These are phyloP conservation scores for Casuarius casuarius DNA, from an alignment of 2,113 vertebrate genomes.

Conservation along the genomic window DNA sequence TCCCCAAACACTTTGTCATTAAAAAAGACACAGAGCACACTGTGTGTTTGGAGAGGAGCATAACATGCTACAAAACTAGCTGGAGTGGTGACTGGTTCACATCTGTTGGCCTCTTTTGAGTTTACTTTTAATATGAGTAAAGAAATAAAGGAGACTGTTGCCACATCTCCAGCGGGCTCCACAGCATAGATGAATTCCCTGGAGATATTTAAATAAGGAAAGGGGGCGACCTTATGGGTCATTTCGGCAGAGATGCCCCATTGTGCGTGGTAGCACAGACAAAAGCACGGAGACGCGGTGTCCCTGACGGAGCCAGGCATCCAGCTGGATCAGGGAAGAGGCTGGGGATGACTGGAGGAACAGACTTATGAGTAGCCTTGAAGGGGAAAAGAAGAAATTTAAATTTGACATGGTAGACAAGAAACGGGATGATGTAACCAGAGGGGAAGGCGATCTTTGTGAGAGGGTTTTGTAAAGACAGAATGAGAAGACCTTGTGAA, in stretches of 20 bases:
- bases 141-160: background rate
- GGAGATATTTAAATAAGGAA: background rate
- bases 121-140: background rate
- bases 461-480: background rate
- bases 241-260: background rate
- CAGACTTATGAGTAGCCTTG: background rate
- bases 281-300: background rate
- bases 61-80: background rate
- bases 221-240: background rate
- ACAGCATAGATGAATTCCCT: background rate
- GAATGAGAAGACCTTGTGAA: background rate
- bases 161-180: background rate
- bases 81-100: background rate
- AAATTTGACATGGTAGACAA: background rate
- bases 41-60: accelerated
- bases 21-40: background rate
- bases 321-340: background rate
- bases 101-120: background rate
- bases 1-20: background rate
- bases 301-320: background rate
- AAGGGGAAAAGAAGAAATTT: background rate
- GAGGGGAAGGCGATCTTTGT: background rate
- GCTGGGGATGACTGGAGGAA: background rate
- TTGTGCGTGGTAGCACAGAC: background rate
- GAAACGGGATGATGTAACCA: background rate